Evolutionary conservation across 2,888 invertebrate species (phyloP).

Genomic region (Boloria euphrosyne): DNA sequence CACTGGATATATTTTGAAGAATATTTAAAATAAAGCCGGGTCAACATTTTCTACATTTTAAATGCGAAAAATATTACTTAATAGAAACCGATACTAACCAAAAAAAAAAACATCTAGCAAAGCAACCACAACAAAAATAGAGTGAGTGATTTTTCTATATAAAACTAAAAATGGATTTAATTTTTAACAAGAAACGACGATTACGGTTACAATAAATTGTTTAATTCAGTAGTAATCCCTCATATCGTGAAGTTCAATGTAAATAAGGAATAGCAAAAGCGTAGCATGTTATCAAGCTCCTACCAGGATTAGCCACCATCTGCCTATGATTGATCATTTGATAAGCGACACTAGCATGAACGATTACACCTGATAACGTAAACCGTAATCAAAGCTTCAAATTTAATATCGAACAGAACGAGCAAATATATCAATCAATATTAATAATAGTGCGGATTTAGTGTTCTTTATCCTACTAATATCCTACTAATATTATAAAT

Average conservation of each 20-base stretch:
- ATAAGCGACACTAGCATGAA: constrained; percentile 48
- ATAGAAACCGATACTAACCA: too few species aligned
- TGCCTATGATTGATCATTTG: constrained; percentile 59
- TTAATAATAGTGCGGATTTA: constrained; percentile 19
- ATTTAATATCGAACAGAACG: constrained; percentile 39
- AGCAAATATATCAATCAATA: constrained; percentile 29
- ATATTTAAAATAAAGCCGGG: too few species aligned
- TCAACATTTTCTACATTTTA: too few species aligned
- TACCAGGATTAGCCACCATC: constrained; percentile 53
- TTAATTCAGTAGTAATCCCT: constrained; percentile 1
- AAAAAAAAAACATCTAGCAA: too few species aligned
- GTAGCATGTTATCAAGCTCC: constrained; percentile 40
- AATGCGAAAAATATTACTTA: too few species aligned
- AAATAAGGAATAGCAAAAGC: constrained; percentile 27
- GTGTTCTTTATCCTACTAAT: too few species aligned
- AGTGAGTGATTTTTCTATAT: too few species aligned
- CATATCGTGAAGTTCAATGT: constrained; percentile 10
- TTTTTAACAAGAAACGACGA: too few species aligned
- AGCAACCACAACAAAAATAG: too few species aligned
- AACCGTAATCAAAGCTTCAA: constrained; percentile 40
- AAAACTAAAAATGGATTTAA: too few species aligned
- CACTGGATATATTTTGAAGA: too few species aligned
- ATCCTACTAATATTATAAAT: too few species aligned
- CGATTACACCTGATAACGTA: constrained; percentile 45
- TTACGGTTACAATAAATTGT: background rate